Percentiles rank a stretch among this genome's conserved stretches.
Conservation (phyloP, 2,113 vertebrate genomes). For the Elgaria multicarinata region DNA sequence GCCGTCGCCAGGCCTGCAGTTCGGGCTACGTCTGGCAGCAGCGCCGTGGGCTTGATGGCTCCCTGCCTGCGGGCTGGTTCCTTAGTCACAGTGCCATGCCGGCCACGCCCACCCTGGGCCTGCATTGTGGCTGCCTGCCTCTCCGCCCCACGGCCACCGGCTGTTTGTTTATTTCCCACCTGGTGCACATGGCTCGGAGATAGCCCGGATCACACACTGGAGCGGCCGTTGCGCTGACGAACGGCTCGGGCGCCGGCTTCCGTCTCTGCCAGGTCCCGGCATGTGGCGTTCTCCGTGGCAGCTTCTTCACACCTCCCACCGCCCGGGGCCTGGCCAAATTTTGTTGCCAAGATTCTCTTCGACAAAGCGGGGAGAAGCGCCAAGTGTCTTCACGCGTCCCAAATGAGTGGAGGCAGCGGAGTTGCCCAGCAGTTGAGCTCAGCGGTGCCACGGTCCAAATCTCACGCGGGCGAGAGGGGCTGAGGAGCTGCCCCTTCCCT, state of each 20-base stretch:
- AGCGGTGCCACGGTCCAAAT: neutral
- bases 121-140: neutral
- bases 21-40: neutral
- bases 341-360: neutral
- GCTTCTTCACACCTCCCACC: neutral
- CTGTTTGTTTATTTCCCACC: neutral
- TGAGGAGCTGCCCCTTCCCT: conserved; percentile 19
- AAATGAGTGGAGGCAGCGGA: neutral
- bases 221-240: neutral
- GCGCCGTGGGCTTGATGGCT: neutral
- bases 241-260: neutral
- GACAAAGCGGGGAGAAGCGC: neutral
- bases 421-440: neutral
- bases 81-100: too few relatives aligned
- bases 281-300: neutral
- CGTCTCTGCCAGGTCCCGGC: neutral
- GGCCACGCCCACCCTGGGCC: neutral
- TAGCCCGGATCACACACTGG: neutral
- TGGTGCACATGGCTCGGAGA: neutral
- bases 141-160: neutral
- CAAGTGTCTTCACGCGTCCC: too few relatives aligned
- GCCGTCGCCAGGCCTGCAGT: neutral
- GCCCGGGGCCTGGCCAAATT: neutral
- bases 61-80: too few relatives aligned
- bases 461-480: neutral